Conservation (phyloP, 2,113 vertebrate species). For the Smithornis capensis region DNA sequence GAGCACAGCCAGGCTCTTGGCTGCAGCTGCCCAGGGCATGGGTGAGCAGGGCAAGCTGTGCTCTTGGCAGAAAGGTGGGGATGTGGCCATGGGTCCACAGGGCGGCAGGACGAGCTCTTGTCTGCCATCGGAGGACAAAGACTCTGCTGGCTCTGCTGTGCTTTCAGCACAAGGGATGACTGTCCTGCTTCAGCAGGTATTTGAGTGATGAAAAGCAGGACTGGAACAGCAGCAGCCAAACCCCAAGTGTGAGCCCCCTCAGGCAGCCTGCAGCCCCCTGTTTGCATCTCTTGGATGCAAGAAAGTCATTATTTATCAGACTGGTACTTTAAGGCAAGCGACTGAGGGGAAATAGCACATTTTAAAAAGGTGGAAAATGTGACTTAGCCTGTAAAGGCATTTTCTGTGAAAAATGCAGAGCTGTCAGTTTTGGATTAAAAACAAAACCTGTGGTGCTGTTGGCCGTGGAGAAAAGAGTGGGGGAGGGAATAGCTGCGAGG, state of each 20-base stretch:
- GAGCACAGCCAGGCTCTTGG: rapidly evolving
- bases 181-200: neutral
- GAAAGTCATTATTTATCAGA: neutral
- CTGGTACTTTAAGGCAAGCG: neutral
- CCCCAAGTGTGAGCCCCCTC: neutral
- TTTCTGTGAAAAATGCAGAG: constrained; percentile 9
- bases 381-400: constrained; percentile 16
- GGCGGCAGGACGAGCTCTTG: neutral
- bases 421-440: constrained; percentile 25
- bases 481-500: neutral
- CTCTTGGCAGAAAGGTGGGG: neutral
- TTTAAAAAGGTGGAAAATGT: neutral
- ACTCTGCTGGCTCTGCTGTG: neutral
- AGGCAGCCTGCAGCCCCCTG: neutral
- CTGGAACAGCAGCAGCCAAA: neutral
- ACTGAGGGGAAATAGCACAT: neutral
- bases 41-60: neutral
- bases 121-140: neutral
- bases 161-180: neutral
- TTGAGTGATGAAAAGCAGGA: neutral
- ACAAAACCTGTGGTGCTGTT: neutral
- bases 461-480: neutral
- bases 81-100: too few relatives aligned
- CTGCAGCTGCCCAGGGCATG: neutral
- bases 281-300: neutral